A percentile compares a stretch with the other conserved stretches of the same genome.
These are phyloP conservation scores for Tinamus major DNA, from an alignment of 2,797 vertebrate genomes.

Conservation along the genomic window DNA sequence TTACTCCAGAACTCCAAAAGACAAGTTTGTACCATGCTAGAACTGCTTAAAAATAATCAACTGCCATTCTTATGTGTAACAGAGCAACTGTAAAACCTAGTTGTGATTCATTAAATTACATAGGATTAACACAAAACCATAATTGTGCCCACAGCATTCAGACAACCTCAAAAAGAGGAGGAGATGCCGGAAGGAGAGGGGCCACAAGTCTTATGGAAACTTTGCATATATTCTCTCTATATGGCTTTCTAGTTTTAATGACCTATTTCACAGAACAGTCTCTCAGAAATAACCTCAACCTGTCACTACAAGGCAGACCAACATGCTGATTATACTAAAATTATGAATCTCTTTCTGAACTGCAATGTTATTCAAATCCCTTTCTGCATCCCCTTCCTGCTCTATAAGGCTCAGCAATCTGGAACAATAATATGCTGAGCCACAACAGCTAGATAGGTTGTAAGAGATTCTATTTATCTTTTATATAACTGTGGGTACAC, in stretches of 20 bases:
- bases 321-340: conserved; percentile 48
- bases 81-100: neutral
- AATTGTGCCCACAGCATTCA: neutral
- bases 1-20: neutral
- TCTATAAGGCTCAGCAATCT: conserved; percentile 58
- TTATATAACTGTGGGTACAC: neutral
- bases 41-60: neutral
- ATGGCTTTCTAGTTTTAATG: conserved; percentile 34
- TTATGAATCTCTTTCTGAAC: conserved; percentile 44
- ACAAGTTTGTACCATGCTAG: neutral
- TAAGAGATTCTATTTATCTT: conserved; percentile 21
- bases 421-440: conserved; percentile 63
- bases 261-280: conserved; percentile 58
- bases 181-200: neutral
- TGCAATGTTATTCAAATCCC: conserved; percentile 34
- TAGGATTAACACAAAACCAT: neutral
- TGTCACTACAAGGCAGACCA: conserved; percentile 56
- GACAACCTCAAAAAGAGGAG: neutral
- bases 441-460: neutral
- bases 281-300: conserved; percentile 55
- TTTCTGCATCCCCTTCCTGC: conserved; percentile 23
- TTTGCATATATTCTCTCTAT: neutral
- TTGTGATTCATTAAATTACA: neutral
- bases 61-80: neutral
- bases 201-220: neutral